These are phyloP conservation scores for Flexamia atlantica DNA, from an alignment of 2,888 invertebrate species.

Conservation along the genomic window DNA sequence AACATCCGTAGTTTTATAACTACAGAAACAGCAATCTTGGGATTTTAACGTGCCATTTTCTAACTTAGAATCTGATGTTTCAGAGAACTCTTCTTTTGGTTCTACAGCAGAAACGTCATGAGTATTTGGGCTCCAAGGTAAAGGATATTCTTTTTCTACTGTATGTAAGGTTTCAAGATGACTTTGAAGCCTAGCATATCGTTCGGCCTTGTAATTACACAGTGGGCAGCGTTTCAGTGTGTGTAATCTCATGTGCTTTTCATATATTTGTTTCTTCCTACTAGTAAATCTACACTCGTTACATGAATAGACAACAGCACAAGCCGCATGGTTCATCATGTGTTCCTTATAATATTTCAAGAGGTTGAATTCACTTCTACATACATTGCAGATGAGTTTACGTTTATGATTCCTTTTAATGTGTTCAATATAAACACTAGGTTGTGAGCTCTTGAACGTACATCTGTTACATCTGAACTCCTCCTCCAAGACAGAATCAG, in stretches of 20 bases:
- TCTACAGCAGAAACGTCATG: neutral
- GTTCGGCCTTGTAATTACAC: neutral
- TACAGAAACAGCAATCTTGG: slow-evolving; percentile 19
- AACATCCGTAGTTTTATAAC: neutral
- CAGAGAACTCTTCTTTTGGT: neutral
- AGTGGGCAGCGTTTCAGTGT: slow-evolving; percentile 12
- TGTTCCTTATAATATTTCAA: neutral
- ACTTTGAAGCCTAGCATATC: neutral
- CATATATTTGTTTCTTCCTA: neutral
- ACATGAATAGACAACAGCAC: slow-evolving; percentile 20
- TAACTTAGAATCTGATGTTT: neutral
- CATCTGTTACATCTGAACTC: neutral
- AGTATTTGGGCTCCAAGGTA: neutral
- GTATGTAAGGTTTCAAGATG: slow-evolving; percentile 1
- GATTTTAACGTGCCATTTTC: neutral
- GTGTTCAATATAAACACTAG: neutral
- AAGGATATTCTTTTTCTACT: neutral
- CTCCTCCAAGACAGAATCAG: neutral
- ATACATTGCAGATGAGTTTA: slow-evolving; percentile 4
- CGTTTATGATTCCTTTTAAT: neutral
- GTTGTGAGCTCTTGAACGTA: neutral
- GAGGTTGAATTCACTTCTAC: neutral
- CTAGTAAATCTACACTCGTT: slow-evolving; percentile 3
- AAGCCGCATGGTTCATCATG: slow-evolving; percentile 18
- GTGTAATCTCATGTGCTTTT: neutral